phyloP scores from a whole-genome alignment of 2,113 vertebrate genomes.

The Crotalus horridus region DNA sequence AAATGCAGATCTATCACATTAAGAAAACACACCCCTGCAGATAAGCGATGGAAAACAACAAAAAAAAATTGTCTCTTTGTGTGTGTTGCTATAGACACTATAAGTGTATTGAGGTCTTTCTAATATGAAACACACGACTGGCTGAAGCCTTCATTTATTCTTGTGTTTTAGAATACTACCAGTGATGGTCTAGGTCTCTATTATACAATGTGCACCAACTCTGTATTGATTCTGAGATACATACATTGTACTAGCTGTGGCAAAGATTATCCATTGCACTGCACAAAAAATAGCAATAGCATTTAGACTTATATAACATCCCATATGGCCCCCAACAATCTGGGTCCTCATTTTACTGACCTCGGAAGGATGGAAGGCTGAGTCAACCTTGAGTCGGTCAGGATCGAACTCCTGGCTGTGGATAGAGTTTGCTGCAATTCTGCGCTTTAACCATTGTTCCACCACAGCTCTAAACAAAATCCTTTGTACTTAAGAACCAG shows the following conservation, averaged over 20 bases:
- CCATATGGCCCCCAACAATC: background rate
- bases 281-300: background rate
- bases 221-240: background rate
- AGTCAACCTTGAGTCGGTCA: background rate
- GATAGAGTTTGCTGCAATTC: background rate
- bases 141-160: conserved; percentile 36
- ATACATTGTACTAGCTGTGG: background rate
- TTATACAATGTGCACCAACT: background rate
- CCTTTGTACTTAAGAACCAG: background rate
- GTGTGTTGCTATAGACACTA: background rate
- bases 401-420: background rate
- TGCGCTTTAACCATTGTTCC: background rate
- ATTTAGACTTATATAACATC: background rate
- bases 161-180: conserved; percentile 7
- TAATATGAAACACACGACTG: conserved; percentile 40
- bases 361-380: background rate
- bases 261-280: background rate
- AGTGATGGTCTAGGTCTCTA: background rate
- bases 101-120: background rate
- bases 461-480: background rate
- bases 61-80: background rate
- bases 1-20: background rate
- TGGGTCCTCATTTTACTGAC: background rate
- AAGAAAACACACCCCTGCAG: background rate
- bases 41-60: conserved; percentile 32